Evolutionary conservation across 2,797 vertebrate species (phyloP), one percentile per base, ranked within the genome.

Genomic region (Argya squamiceps): DNA sequence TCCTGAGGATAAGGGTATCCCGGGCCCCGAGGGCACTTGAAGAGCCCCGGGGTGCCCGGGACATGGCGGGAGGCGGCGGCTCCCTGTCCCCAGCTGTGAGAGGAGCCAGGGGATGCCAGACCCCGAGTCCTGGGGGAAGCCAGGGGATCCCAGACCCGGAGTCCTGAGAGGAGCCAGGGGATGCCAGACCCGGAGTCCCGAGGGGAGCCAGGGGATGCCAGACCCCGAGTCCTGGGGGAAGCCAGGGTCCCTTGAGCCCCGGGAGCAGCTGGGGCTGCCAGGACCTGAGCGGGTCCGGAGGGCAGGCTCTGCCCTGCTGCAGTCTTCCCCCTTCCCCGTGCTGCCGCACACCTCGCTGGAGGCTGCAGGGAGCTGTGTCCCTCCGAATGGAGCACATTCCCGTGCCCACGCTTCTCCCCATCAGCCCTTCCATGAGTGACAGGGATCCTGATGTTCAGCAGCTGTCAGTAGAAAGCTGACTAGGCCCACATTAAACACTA

Each of bases 361-460:
- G 26, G 1, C 32, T 18, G n/a, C 3, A 0, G 36, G 18, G 24
- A n/a, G 56, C 58, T 43, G 50, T 2, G 1, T 24, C n/a, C 19
- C 32, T 18, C 73, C 1, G 5, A 3, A 9, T 0, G 12, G 29
- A 20, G 2, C 18, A 1, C 10, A 24, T 37, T 27, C 18, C 11
- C 50, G 1, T 39, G 15, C n/a, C 20, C 13, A 3, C 0, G 0
- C 26, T 56, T 41, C n/a, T 49, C 21, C 15, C 13, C 11, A 0
- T 5, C 0, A 12, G 2, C n/a, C 62, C 6, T 0, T 8, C 0
- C 1, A 0, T 3, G 37, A 7, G 53, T 50, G 62, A 12, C 27
- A 4, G 19, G 52, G n/a, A 16, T 34, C 6, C 32, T 29, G 22
- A 36, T 47, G 43, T 16, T 39, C 30, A 36, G 19, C 80, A 11